Evolutionary conservation across 2,888 invertebrate genomes (phyloP).

Genomic region (Cheilosia vulpina): DNA sequence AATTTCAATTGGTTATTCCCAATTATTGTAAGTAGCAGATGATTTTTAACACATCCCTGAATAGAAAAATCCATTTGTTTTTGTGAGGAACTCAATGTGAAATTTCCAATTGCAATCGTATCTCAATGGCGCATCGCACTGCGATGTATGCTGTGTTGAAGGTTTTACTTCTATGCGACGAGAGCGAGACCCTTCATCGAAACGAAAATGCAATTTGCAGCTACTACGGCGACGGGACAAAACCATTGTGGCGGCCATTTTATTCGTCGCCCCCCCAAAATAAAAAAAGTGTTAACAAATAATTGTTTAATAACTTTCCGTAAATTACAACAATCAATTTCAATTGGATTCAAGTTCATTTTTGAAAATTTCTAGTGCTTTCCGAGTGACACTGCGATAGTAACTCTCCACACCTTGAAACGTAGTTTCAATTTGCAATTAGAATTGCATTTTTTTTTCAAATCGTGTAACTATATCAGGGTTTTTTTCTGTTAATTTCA

Average conservation of each 20-base stretch:
- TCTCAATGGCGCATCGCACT: slow-evolving; percentile 45
- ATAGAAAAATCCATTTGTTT: slow-evolving; percentile 13
- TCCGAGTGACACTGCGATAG: slow-evolving; percentile 17
- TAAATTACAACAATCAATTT: neutral
- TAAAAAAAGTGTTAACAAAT: slow-evolving; percentile 8
- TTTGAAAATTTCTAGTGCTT: slow-evolving; percentile 14
- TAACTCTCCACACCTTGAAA: slow-evolving; percentile 18
- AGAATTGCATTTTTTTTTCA: slow-evolving; percentile 27
- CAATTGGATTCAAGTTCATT: slow-evolving; percentile 10
- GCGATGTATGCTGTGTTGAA: slow-evolving; percentile 53
- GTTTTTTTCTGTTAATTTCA: slow-evolving; percentile 53
- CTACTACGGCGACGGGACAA: slow-evolving; percentile 60
- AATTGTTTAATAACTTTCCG: slow-evolving; percentile 33
- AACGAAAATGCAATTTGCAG: slow-evolving; percentile 70
- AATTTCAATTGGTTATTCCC: slow-evolving; percentile 71
- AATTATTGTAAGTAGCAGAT: slow-evolving; percentile 70
- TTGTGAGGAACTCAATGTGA: neutral
- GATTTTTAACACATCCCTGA: slow-evolving; percentile 4
- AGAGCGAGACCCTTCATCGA: slow-evolving; percentile 68
- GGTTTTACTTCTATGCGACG: slow-evolving; percentile 70
- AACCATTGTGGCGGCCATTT: slow-evolving; percentile 73
- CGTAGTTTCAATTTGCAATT: slow-evolving; percentile 27
- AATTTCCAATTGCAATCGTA: slow-evolving; percentile 45
- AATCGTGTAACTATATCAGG: slow-evolving; percentile 33
- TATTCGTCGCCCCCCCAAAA: slow-evolving; percentile 61